These are phyloP conservation scores for Microctonus brassicae DNA, from an alignment of 2,888 invertebrate species.

Conservation along the genomic window DNA sequence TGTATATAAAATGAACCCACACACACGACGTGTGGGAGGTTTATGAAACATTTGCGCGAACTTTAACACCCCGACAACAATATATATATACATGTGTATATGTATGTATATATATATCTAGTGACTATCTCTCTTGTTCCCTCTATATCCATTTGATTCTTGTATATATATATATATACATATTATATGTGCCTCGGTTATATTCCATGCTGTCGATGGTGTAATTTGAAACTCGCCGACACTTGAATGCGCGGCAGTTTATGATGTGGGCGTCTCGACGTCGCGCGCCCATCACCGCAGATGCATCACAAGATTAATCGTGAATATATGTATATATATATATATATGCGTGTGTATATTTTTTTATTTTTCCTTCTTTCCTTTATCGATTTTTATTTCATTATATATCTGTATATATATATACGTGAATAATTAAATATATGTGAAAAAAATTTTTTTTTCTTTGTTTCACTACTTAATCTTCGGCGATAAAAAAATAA, in stretches of 20 bases:
- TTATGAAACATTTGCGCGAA: constrained; percentile 11
- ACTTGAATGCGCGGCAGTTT: neutral
- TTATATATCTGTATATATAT: too few species aligned
- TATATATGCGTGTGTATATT: too few species aligned
- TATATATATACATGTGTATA: too few species aligned
- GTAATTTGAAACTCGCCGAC: constrained; percentile 31
- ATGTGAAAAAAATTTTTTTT: too few species aligned
- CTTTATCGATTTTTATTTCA: too few species aligned
- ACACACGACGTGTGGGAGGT: constrained; percentile 25
- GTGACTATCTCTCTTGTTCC: neutral
- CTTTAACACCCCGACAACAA: constrained; percentile 22
- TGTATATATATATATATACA: too few species aligned
- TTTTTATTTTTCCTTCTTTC: too few species aligned
- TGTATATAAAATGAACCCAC: constrained; percentile 19
- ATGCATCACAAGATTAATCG: constrained; percentile 49
- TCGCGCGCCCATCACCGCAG: constrained; percentile 2
- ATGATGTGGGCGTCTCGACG: constrained; percentile 17
- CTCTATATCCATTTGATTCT: neutral
- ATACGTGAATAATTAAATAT: too few species aligned
- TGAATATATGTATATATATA: too few species aligned
- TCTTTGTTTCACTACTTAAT: neutral
- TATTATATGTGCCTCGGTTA: neutral
- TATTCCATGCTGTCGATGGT: constrained; percentile 22
- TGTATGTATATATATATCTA: too few species aligned
- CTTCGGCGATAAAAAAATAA: neutral